Evolutionary conservation across 2,888 invertebrate species (phyloP).

Genomic region (Onchidella celtica): DNA sequence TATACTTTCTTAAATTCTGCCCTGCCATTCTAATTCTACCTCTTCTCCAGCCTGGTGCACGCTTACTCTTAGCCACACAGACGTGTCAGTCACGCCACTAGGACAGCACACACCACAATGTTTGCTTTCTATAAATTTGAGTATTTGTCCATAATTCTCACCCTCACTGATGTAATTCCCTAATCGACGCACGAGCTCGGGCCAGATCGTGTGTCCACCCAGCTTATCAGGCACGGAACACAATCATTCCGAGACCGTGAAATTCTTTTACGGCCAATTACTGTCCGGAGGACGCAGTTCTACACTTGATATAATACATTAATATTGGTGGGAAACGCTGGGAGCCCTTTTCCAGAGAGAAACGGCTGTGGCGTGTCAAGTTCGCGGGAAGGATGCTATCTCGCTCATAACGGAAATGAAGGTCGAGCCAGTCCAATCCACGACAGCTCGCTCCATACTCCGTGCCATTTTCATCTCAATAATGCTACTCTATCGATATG

Average conservation of each 20-base stretch:
- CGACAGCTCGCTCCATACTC: conserved; percentile 15
- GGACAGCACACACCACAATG: conserved; percentile 18
- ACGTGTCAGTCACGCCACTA: too few relatives aligned
- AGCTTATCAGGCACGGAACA: conserved; percentile 48
- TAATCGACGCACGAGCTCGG: conserved; percentile 37
- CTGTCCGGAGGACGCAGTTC: conserved; percentile 28
- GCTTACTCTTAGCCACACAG: too few relatives aligned
- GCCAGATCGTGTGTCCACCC: conserved; percentile 34
- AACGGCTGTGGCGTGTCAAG: conserved; percentile 37
- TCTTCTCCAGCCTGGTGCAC: too few relatives aligned
- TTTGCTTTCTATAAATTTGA: conserved; percentile 37
- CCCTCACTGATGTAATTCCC: conserved; percentile 45
- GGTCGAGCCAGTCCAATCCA: conserved; percentile 32
- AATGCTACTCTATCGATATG: conserved; percentile 19
- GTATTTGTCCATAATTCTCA: conserved; percentile 38
- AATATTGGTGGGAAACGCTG: conserved; percentile 45
- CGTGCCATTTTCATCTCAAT: conserved; percentile 20
- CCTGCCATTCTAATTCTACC: too few relatives aligned
- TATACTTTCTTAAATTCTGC: too few relatives aligned
- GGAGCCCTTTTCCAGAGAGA: conserved; percentile 17
- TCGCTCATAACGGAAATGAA: conserved; percentile 49
- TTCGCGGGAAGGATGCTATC: conserved; percentile 38
- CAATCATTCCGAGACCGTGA: conserved; percentile 55
- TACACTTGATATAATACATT: conserved; percentile 54
- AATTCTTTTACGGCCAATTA: conserved; percentile 57